Evolutionary conservation across 1,140 invertebrate species (phyloP).

Genomic region (Caenorhabditis inopinata): DNA sequence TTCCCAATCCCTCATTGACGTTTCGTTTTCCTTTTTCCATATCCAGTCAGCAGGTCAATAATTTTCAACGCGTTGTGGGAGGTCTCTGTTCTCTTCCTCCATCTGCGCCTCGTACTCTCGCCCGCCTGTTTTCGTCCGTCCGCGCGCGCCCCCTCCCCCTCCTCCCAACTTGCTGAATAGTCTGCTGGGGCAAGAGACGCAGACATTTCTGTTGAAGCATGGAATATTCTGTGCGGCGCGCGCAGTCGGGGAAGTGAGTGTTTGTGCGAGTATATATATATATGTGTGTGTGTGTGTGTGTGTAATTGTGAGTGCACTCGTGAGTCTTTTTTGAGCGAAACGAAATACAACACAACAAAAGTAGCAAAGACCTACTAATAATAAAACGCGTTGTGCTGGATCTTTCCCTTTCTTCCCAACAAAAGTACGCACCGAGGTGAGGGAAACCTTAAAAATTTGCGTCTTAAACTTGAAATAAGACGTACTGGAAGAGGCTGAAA

Average conservation of each 20-base stretch:
- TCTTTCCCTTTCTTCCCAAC: too few species aligned
- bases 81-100: not conserved
- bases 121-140: slow-evolving; percentile 20
- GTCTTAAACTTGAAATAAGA: too few species aligned
- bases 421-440: too few species aligned
- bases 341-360: not conserved
- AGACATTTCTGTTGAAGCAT: not conserved
- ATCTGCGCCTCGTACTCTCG: not conserved
- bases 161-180: not conserved
- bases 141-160: not conserved
- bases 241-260: not conserved
- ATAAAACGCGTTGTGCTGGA: too few species aligned
- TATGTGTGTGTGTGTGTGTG: not conserved
- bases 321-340: not conserved
- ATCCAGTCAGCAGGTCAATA: slow-evolving; percentile 33
- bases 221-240: slow-evolving; percentile 22
- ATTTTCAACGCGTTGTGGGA: slow-evolving; percentile 24
- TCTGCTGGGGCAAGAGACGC: not conserved
- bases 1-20: not conserved
- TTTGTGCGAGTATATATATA: not conserved
- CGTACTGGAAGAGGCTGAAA: too few species aligned
- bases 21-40: slow-evolving; percentile 2
- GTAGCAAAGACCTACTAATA: too few species aligned
- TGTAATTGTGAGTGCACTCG: not conserved
- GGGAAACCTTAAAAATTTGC: too few species aligned